Percentiles rank a stretch among this genome's conserved stretches.
Conservation (phyloP, 2,888 invertebrate genomes). For the Rotaria sp. region DNA sequence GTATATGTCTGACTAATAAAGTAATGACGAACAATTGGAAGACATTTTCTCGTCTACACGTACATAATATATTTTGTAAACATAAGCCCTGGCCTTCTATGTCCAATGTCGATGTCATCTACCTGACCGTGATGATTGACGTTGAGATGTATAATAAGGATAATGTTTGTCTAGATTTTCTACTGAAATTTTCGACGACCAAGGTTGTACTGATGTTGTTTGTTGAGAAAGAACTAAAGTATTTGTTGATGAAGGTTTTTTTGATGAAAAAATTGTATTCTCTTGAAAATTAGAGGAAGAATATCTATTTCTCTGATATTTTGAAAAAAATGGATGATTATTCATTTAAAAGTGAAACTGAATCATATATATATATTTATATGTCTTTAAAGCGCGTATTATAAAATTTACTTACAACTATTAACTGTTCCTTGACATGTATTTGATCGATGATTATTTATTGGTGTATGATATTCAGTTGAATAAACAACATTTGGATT, state of each 20-base stretch:
- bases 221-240: too few relatives aligned
- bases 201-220: too few relatives aligned
- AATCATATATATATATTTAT: too few relatives aligned
- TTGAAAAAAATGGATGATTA: background rate
- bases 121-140: background rate
- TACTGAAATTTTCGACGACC: background rate
- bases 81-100: background rate
- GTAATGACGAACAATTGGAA: background rate
- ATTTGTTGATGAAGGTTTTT: too few relatives aligned
- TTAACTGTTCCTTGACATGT: background rate
- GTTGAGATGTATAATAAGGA: background rate
- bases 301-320: too few relatives aligned
- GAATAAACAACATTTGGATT: background rate
- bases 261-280: too few relatives aligned
- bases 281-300: too few relatives aligned
- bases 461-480: background rate
- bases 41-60: background rate
- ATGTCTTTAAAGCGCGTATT: background rate
- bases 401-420: background rate
- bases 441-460: background rate
- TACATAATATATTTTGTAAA: background rate
- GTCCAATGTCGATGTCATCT: background rate
- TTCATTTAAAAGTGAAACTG: background rate
- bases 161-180: background rate
- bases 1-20: too few relatives aligned